Base-by-base conservation (phyloP, 2,797 vertebrate genomes). In the Momotus momota region DNA sequence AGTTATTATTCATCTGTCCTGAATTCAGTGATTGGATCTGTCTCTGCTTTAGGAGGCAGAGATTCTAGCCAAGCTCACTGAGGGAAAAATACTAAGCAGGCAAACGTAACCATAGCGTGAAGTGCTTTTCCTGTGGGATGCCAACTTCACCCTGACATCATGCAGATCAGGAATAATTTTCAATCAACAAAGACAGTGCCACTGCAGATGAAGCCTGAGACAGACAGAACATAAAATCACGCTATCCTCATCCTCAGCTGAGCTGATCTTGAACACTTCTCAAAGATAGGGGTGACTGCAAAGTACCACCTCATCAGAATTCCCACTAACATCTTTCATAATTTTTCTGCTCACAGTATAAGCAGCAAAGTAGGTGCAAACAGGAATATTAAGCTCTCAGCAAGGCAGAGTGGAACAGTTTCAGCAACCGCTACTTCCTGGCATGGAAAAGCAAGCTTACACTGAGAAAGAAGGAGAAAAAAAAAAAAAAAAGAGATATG, bases 1-100 rank as follows among this genome's bases (percentile, higher is more conserved):
- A 89, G 80, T 84, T 86, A 75, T 93, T 93, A 94, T 93, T 96
- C 70, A 79, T 91, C 87, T 93, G 62, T 94, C 82, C 77, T 90
- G 87, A 86, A 78, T 90, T 94, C 91, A 94, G 45, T 57, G 80
- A 90, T 75, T 4, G 2, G 48, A 84, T 84, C 40, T 86, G 43
- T 66, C 58, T 54, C 51, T 94, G 69, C 58, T 94, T 91, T 93
- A 80, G 71, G 38, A 94, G 77, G 72, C 55, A 88, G 43, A 93
- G 27, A 79, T 81, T 75, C 35, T 75, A 93, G 70, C 85, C 88
- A 79, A 70, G 71, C 26, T 84, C 88, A 61, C 41, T 33, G 60
- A 80, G 10, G 38, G 58, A 66, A 88, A 94, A 91, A 61, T 46
- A 41, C 11, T 58, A 81, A 86, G 38, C 49, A 82, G 81, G 41